Base-by-base conservation (phyloP, 1,140 invertebrate species). In the Thaumetopoea pityocampa region DNA sequence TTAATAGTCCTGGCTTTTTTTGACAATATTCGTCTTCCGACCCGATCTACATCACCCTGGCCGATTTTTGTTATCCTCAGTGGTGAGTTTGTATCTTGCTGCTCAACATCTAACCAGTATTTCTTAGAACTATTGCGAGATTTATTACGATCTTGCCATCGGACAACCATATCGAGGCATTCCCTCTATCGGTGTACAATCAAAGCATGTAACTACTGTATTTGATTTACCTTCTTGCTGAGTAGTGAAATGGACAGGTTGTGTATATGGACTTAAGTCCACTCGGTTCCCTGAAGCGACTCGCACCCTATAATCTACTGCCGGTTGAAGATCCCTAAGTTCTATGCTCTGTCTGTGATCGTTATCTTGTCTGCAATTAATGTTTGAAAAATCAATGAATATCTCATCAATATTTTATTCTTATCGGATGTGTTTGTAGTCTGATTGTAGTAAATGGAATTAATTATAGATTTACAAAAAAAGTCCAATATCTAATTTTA, bases 161-260 rank as follows among this genome's bases (percentile, higher is more conserved):
- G 7, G 5, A 27, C n/a, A 27, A 8, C 11, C 11, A 9, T 11
- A 26, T 9, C 8, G n/a, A n/a, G n/a, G n/a, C n/a, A n/a, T 26
- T 5, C 23, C 3, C 8, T 9, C 3, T 26, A 6, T 8, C 3
- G 23, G 4, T 4, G 18, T 19, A 19, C 4, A 4, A 19, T 4
- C 4, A 19, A 19, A 19, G 3, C 9, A 3, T 5, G 22, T 7
- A 8, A 10, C 9, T 28, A 28, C 9, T 28, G 9, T 28, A 3
- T 6, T 28, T 28, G 3, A 14, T 8, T 29, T 54, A 85, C 84
- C 76, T 74, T 86, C 79, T 49, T 86, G 80, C 23, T 82, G 57
- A 1, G 84, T 86, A 16, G 77, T 78, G 33, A 86, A 85, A 36
- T 83, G 73, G 3, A 81, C 62, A 1, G 82, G 68, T 18, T 67